These are phyloP conservation scores for Cnemophilus loriae DNA, from an alignment of 2,113 vertebrate genomes.

Conservation along the genomic window DNA sequence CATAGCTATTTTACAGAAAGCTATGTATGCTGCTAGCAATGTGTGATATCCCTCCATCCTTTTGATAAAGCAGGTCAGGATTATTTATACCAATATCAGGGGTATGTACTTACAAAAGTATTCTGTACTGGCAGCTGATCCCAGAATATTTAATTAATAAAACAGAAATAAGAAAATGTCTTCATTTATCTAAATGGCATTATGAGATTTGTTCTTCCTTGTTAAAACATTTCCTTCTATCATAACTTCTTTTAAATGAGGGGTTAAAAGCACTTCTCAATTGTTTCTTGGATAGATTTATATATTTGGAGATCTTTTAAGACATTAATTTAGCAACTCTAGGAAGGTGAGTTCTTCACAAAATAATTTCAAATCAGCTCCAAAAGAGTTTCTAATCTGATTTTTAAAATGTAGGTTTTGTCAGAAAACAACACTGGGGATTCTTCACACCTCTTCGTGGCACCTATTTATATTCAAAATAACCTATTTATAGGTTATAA, in stretches of 20 bases:
- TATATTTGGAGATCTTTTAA: background rate
- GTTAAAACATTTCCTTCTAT: background rate
- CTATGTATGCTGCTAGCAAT: background rate
- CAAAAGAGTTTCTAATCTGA: background rate
- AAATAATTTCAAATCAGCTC: background rate
- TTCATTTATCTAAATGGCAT: background rate
- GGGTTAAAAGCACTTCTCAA: background rate
- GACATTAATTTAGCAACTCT: background rate
- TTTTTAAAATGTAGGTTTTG: background rate
- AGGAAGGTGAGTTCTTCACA: background rate
- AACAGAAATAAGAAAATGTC: background rate
- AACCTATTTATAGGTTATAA: background rate
- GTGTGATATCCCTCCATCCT: background rate
- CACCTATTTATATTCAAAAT: background rate
- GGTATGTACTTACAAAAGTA: background rate
- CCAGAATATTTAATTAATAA: background rate
- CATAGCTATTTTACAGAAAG: constrained; percentile 6
- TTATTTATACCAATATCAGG: background rate
- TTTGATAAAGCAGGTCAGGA: background rate
- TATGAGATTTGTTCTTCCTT: background rate
- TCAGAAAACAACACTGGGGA: background rate
- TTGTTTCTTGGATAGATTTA: background rate
- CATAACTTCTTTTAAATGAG: background rate
- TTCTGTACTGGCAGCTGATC: background rate
- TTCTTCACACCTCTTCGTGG: background rate